A percentile compares a stretch with the other conserved stretches of the same genome.
These are phyloP conservation scores for Chymomyza costata DNA, from an alignment of 1,140 invertebrate genomes.

Conservation along the genomic window DNA sequence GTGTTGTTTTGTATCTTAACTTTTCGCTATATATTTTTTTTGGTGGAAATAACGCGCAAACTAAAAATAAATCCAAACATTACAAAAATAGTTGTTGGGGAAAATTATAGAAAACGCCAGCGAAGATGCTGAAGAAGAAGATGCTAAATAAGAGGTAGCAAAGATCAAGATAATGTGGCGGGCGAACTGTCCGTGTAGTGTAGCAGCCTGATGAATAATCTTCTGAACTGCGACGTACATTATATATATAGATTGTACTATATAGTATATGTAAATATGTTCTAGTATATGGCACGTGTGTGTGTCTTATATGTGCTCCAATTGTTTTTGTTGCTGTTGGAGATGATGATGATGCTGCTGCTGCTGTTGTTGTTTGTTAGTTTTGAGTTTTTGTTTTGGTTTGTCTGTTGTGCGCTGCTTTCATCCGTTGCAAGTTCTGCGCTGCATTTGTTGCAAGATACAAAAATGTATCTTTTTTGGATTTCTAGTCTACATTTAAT, in stretches of 20 bases:
- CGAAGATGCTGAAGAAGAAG: constrained; percentile 17
- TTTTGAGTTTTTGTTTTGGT: constrained; percentile 68
- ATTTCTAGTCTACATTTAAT: constrained; percentile 22
- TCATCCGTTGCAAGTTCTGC: constrained; percentile 6
- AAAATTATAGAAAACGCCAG: constrained; percentile 34
- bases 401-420: constrained; percentile 45
- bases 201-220: constrained; percentile 51
- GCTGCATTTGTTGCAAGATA: not conserved
- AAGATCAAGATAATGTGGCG: constrained; percentile 49
- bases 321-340: constrained; percentile 18
- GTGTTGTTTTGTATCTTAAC: constrained; percentile 42
- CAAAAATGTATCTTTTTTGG: constrained; percentile 22
- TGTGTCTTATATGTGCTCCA: constrained; percentile 36
- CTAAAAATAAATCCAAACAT: constrained; percentile 69
- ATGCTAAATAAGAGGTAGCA: constrained; percentile 19
- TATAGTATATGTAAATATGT: constrained; percentile 18
- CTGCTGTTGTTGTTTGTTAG: constrained; percentile 47
- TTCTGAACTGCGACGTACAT: constrained; percentile 25
- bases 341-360: constrained; percentile 9
- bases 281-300: constrained; percentile 16
- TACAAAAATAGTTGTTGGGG: constrained; percentile 55
- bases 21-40: constrained; percentile 58
- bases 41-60: constrained; percentile 43
- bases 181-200: constrained; percentile 13
- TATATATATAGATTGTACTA: constrained; percentile 13